A percentile compares a stretch with the other conserved stretches of the same genome.
Evolutionary conservation across 92 coral and sea anemone species (phyloP).

Genomic region (Diadumene lineata): DNA sequence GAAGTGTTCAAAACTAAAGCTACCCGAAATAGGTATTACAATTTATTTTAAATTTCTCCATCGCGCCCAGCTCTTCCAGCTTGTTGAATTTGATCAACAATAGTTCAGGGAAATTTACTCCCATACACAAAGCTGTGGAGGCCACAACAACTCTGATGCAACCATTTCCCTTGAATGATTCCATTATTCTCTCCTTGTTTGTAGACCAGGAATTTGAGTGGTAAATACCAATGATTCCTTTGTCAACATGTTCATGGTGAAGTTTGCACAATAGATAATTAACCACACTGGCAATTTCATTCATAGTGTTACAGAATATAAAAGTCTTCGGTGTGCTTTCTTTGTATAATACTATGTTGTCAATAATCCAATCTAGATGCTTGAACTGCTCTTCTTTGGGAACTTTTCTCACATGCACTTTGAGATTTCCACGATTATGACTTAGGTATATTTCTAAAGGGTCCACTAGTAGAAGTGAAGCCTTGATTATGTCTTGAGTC

Average conservation of each 20-base stretch:
- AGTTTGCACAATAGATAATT: conserved; percentile 45
- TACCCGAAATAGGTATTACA: conserved; percentile 37
- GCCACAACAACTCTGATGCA: conserved; percentile 30
- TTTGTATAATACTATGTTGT: conserved; percentile 11
- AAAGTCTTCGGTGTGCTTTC: conserved; percentile 46
- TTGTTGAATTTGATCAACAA: conserved; percentile 50
- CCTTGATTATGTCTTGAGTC: conserved; percentile 40
- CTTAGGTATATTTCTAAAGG: conserved; percentile 26
- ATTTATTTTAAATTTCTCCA: no score
- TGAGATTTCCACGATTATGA: conserved; percentile 40
- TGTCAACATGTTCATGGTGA: not conserved
- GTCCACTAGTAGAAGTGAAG: conserved; percentile 23
- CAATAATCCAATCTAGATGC: conserved; percentile 40
- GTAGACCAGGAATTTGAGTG: conserved; percentile 39
- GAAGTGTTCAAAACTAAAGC: conserved; percentile 40
- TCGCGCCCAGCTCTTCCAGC: conserved; percentile 64
- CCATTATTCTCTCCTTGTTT: conserved; percentile 27
- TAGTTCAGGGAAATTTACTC: conserved; percentile 44
- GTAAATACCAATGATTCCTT: conserved; percentile 32
- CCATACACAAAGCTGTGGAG: conserved; percentile 49
- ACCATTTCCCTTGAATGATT: conserved; percentile 29
- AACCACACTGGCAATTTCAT: conserved; percentile 41
- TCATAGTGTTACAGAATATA: conserved; percentile 47
- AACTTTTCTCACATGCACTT: conserved; percentile 29
- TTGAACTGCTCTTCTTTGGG: conserved; percentile 20